These are phyloP conservation scores for Pithys albifrons DNA, from an alignment of 2,113 vertebrate genomes.

Conservation along the genomic window DNA sequence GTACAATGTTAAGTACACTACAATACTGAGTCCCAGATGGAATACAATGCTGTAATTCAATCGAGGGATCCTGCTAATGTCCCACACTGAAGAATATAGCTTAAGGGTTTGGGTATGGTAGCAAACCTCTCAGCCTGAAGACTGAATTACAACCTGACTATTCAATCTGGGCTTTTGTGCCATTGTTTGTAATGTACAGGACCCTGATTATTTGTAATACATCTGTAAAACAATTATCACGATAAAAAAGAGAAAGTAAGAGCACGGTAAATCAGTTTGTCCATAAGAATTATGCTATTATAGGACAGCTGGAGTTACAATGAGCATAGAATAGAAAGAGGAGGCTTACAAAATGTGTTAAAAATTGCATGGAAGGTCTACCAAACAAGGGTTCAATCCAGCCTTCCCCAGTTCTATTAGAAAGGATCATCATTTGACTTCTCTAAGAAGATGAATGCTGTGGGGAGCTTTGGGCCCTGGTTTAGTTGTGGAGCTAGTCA, in stretches of 20 bases:
- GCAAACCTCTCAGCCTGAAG: conserved; percentile 75
- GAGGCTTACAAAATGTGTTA: not conserved
- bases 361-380: not conserved
- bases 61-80: conserved; percentile 79
- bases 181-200: conserved; percentile 7
- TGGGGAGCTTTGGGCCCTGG: not conserved
- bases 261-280: conserved; percentile 37
- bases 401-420: not conserved
- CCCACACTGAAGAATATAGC: conserved; percentile 83
- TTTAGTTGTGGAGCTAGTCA: not conserved
- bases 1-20: conserved; percentile 81
- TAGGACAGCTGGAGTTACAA: not conserved
- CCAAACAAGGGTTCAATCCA: not conserved
- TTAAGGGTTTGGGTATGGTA: conserved; percentile 80
- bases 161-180: conserved; percentile 45
- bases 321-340: not conserved
- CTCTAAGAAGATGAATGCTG: not conserved
- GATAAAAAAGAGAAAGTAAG: conserved; percentile 33
- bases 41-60: conserved; percentile 84
- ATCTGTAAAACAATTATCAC: conserved; percentile 63
- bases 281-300: conserved; percentile 5
- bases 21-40: conserved; percentile 78
- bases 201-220: conserved; percentile 41
- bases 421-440: not conserved
- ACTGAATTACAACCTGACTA: conserved; percentile 74